Percentiles rank a stretch among this genome's conserved stretches.
Conservation (phyloP, 2,113 vertebrate genomes). For the Rhegmatorhina hoffmannsi region DNA sequence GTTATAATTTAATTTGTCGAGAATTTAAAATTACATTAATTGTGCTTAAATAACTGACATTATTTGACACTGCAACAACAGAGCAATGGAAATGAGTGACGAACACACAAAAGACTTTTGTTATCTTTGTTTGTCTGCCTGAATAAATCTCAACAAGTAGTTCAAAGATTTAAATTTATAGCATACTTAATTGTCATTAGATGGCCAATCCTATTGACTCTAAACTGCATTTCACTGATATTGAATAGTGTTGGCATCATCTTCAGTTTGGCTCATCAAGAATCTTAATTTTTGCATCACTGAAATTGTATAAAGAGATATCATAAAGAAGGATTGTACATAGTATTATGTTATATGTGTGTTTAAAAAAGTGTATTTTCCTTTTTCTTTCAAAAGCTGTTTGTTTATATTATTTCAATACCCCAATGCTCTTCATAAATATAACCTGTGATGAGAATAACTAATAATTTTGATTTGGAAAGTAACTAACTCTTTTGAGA, state of each 20-base stretch:
- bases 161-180: constrained; percentile 86
- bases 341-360: neutral
- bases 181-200: constrained; percentile 82
- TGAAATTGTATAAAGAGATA: constrained; percentile 53
- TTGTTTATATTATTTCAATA: neutral
- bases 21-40: constrained; percentile 89
- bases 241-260: constrained; percentile 71
- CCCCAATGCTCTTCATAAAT: neutral
- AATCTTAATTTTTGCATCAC: constrained; percentile 69
- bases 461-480: neutral
- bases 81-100: constrained; percentile 83
- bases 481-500: neutral
- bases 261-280: constrained; percentile 63
- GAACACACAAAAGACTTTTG: constrained; percentile 87
- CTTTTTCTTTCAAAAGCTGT: neutral
- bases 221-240: constrained; percentile 71
- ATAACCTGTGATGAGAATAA: neutral
- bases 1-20: constrained; percentile 87
- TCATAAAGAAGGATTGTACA: constrained; percentile 42
- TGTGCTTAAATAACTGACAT: constrained; percentile 87
- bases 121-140: constrained; percentile 89
- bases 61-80: constrained; percentile 85
- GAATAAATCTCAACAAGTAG: constrained; percentile 87
- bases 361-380: neutral
- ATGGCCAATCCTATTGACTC: constrained; percentile 76